Percentiles rank a stretch among this genome's conserved stretches.
Evolutionary conservation across 2,888 invertebrate species (phyloP).

Genomic region (Drosophila ezoana): DNA sequence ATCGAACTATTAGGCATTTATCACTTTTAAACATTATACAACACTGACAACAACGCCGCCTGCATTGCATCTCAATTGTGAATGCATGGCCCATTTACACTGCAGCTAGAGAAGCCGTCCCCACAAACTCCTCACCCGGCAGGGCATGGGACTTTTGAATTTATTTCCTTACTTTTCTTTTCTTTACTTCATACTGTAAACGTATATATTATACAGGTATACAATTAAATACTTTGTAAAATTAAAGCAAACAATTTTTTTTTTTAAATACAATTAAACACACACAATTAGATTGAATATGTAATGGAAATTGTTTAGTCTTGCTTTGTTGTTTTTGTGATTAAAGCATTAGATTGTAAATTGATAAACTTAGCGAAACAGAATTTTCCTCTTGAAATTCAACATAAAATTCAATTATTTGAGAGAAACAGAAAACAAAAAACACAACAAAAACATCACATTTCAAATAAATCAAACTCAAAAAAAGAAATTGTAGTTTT

Average conservation of each 20-base stretch:
- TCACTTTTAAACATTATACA: slow-evolving; percentile 57
- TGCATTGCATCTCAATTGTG: slow-evolving; percentile 20
- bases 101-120: slow-evolving; percentile 37
- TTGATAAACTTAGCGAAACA: slow-evolving; percentile 37
- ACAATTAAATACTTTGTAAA: slow-evolving; percentile 38
- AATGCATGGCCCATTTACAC: slow-evolving; percentile 31
- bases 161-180: not conserved
- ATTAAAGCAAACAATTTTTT: slow-evolving; percentile 8
- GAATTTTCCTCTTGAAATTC: slow-evolving; percentile 77
- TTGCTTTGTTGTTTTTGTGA: slow-evolving; percentile 16
- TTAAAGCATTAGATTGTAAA: slow-evolving; percentile 39
- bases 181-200: slow-evolving; percentile 10
- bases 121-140: slow-evolving; percentile 15
- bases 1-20: slow-evolving; percentile 73
- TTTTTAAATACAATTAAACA: slow-evolving; percentile 19
- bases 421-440: slow-evolving; percentile 32
- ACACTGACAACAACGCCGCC: slow-evolving; percentile 31
- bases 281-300: slow-evolving; percentile 29
- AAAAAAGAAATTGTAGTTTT: not conserved
- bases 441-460: slow-evolving; percentile 49
- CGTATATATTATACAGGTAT: slow-evolving; percentile 13
- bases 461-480: slow-evolving; percentile 50
- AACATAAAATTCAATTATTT: slow-evolving; percentile 52
- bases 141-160: slow-evolving; percentile 16
- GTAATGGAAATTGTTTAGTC: slow-evolving; percentile 14